Base-by-base conservation (phyloP, 1,140 invertebrate species). In the Pissodes strobi region DNA sequence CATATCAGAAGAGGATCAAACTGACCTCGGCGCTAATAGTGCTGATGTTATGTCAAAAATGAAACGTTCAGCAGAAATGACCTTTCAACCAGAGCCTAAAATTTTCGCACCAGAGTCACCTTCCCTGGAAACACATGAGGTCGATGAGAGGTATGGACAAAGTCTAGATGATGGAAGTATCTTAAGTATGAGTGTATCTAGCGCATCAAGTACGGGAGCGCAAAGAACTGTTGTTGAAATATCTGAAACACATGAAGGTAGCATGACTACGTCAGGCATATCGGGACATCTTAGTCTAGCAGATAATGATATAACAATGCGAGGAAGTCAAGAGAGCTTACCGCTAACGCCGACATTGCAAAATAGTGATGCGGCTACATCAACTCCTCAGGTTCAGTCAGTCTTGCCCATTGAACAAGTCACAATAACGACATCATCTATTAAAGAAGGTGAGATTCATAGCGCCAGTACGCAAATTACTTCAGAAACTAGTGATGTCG, bases 31-130 rank as follows among this genome's bases (percentile, higher is more conserved):
- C 27, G 70, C 64, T 9, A 64, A 70, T 30, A 18, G 59, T 10
- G 69, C 76, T 46, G 82, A 83, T 64, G 77, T 84, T 38, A 79
- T 85, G 9, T 84, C 82, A 21, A 84, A 87, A 69, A 93, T 94
- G 91, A 94, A 93, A 75, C 81, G 92, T 60, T 94, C 91, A 0
- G 88, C 90, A 66, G 92, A 94, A 80, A 94, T 94, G 91, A 90
- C 90, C 65, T 94, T 94, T 76, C 88, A 90, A 73, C 89, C 90
- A 12, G 87, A 86, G 78, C 82, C 81, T 5, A 79, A 77, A 71
- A 69, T 78, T 27, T 62, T 82, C n/a, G 74, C 76, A 1, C 41
- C 72, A 3, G 76, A 77, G 34, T 76, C 75, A 25, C 72, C 72
- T 8, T 69, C 66, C 57, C 67, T 64, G 15, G 72, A 75, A n/a